Conservation (phyloP, 2,888 invertebrate genomes). For the Rutpela maculata region DNA sequence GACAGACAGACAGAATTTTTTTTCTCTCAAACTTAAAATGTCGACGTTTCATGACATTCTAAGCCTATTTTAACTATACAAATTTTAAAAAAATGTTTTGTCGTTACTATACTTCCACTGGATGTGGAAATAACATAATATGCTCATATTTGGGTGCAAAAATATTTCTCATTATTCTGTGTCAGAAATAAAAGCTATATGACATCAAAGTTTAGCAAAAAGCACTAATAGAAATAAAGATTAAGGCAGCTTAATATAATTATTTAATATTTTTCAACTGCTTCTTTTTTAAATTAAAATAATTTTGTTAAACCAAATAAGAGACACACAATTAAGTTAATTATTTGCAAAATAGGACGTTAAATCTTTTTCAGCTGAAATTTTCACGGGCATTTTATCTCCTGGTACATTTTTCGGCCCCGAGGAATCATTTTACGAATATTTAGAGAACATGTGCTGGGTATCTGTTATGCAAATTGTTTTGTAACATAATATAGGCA, state of each 20-base stretch:
- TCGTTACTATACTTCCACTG: too few relatives aligned
- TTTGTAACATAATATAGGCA: neutral
- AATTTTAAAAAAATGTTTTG: too few relatives aligned
- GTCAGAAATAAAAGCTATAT: neutral
- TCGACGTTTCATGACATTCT: too few relatives aligned
- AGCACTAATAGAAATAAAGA: neutral
- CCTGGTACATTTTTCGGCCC: neutral
- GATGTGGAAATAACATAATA: too few relatives aligned
- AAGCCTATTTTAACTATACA: too few relatives aligned
- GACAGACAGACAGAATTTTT: too few relatives aligned
- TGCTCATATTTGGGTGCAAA: neutral
- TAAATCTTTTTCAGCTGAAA: neutral
- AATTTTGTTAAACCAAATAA: neutral
- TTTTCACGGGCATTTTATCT: neutral
- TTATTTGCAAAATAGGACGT: neutral
- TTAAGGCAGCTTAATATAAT: too few relatives aligned
- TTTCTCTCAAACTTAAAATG: too few relatives aligned
- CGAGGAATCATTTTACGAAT: neutral
- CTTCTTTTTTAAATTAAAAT: neutral
- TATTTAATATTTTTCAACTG: neutral
- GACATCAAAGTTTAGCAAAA: neutral
- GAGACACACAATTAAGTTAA: neutral
- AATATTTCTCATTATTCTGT: neutral
- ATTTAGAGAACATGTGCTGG: neutral
- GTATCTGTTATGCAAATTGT: conserved; percentile 8